Base-by-base conservation (phyloP, 2,797 vertebrate genomes). In the Anolis apletophallus region DNA sequence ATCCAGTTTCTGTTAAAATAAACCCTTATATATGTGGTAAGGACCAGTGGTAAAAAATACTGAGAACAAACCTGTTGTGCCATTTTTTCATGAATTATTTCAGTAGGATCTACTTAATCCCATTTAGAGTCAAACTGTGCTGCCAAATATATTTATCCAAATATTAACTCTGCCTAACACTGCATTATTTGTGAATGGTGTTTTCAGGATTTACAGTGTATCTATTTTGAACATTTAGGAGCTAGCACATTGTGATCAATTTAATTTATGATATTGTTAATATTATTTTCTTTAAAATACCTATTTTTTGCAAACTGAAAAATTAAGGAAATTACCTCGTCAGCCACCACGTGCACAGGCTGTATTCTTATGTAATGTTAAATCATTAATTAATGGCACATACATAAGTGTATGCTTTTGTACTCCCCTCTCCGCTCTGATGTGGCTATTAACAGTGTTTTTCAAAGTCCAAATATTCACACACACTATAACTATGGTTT, bases 11-110 rank as follows among this genome's bases (percentile, higher is more conserved):
- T 72, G 32, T 40, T 54, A 54, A 78, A 68, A 76, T 5, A 76
- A 59, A 19, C 4, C n/a, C 23, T 77, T 69, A 79, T 16, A 79
- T 16, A 59, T 61, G 26, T n/a, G 23, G 32, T 73, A 32, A 61
- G 16, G 69, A 83, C 17, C 54, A 78, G 67, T 29, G 12, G 9
- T 71, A 19, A 2, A 87, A 68, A 82, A 54, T 23, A 40, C 32
- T 8, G n/a, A n/a, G 75, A 69, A 81, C 34, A 74, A 82, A 69
- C 34, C 34, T 85, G 29, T 59, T 57, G 87, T 21, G 46, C 82
- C 16, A 88, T 75, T 81, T 77, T n/a, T 72, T 11, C 36, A 79
- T 52, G 83, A 84, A 61, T 1, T 0, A 69, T 87, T 52, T 67
- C 16, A 81, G 10, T 72, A 83, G 55, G 71, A n/a, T 40, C 23